These are phyloP conservation scores for Enteromius treurensis DNA, from an alignment of 2,797 vertebrate genomes.

Conservation along the genomic window DNA sequence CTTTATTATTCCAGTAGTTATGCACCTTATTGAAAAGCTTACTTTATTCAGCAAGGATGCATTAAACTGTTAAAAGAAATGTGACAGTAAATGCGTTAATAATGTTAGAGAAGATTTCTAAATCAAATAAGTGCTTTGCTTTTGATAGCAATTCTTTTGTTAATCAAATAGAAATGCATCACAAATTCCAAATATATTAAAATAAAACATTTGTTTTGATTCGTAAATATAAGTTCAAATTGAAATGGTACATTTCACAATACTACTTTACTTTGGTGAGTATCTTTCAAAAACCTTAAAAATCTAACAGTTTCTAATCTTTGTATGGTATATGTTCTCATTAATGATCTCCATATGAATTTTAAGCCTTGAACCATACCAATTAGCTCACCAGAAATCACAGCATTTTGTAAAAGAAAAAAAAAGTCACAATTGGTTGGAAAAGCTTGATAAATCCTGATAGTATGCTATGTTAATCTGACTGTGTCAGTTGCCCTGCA, in stretches of 20 bases:
- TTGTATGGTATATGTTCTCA: not conserved
- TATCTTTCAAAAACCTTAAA: not conserved
- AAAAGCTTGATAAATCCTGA: too few relatives aligned
- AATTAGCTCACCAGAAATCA: not conserved
- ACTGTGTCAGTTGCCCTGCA: slow-evolving; percentile 14
- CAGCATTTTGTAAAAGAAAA: not conserved
- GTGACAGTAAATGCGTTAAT: not conserved
- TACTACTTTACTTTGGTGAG: not conserved
- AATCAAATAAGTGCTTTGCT: not conserved
- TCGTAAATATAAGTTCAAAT: not conserved
- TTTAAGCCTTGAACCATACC: not conserved
- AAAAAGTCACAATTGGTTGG: not conserved
- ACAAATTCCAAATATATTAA: not conserved
- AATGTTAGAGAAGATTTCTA: not conserved
- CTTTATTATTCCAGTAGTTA: not conserved
- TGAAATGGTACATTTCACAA: not conserved
- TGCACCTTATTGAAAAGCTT: not conserved
- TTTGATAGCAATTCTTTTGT: not conserved
- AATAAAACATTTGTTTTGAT: not conserved
- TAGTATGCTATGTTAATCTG: slow-evolving; percentile 24
- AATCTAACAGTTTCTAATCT: not conserved
- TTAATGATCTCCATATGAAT: not conserved
- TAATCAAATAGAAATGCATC: not conserved
- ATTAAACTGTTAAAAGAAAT: not conserved
- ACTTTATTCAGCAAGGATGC: not conserved